A percentile compares a stretch with the other conserved stretches of the same genome.
Conservation (phyloP, 2,113 vertebrate genomes). For the Odontesthes bonariensis region DNA sequence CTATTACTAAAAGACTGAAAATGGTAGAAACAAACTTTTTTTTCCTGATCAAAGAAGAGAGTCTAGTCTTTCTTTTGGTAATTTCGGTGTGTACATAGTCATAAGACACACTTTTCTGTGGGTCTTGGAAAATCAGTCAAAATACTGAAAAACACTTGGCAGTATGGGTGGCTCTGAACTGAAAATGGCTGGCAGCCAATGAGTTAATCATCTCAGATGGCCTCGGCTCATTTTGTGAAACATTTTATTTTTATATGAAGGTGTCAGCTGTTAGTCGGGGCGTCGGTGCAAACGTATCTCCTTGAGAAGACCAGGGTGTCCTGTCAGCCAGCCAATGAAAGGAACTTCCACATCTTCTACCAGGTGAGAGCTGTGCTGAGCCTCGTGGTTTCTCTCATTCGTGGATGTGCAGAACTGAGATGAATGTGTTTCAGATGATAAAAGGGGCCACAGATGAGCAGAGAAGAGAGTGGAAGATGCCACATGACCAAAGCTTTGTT, state of each 20-base stretch:
- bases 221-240: constrained; percentile 1
- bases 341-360: constrained; percentile 99
- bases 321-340: constrained; percentile 88
- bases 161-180: no score
- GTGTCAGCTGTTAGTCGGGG: constrained; percentile 90
- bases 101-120: no score
- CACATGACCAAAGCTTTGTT: constrained; percentile 79
- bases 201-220: no score
- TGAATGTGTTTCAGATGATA: constrained; percentile 85
- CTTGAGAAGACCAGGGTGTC: constrained; percentile 95
- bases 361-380: constrained; percentile 82
- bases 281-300: constrained; percentile 94
- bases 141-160: no score
- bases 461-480: constrained; percentile 89
- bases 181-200: no score
- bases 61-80: no score
- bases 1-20: no score
- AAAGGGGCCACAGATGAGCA: constrained; percentile 90
- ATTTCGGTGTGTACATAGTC: no score
- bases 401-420: not conserved
- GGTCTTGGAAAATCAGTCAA: no score
- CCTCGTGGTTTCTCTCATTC: not conserved
- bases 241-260: constrained; percentile 70
- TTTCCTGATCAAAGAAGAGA: no score
- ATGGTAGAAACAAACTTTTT: no score